Conservation (phyloP, 2,797 vertebrate species). For the Siniperca obscura region DNA sequence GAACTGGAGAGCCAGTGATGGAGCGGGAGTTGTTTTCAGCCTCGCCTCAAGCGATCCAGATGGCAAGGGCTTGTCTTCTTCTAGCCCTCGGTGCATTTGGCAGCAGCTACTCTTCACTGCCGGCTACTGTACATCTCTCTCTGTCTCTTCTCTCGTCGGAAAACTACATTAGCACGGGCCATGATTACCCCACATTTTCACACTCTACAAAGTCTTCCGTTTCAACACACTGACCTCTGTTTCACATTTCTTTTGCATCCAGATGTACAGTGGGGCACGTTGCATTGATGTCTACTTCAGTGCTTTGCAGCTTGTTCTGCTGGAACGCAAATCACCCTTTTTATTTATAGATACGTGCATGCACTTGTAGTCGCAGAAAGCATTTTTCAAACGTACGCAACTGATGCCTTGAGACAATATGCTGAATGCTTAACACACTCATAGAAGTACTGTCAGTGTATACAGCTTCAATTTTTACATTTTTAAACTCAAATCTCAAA, state of each 20-base stretch:
- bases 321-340: conserved; percentile 29
- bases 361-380: neutral
- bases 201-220: conserved; percentile 31
- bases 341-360: conserved; percentile 26
- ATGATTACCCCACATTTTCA: conserved; percentile 62
- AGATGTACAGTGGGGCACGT: conserved; percentile 15
- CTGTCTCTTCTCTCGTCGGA: conserved; percentile 38
- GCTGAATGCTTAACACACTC: conserved; percentile 21
- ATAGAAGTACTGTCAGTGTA: neutral
- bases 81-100: conserved; percentile 79
- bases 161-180: conserved; percentile 52
- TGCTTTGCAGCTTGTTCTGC: neutral
- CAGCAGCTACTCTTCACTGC: conserved; percentile 76
- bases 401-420: conserved; percentile 23
- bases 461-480: conserved; percentile 40
- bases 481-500: neutral
- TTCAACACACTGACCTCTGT: conserved; percentile 50
- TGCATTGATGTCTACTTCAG: neutral
- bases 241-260: conserved; percentile 22
- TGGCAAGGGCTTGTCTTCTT: conserved; percentile 75
- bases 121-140: conserved; percentile 65
- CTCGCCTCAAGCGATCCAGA: conserved; percentile 79
- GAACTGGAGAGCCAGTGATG: conserved; percentile 57
- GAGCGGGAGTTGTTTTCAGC: conserved; percentile 77
- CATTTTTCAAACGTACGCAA: neutral